Evolutionary conservation across 2,797 vertebrate species (phyloP).

Genomic region (Fringilla coelebs): DNA sequence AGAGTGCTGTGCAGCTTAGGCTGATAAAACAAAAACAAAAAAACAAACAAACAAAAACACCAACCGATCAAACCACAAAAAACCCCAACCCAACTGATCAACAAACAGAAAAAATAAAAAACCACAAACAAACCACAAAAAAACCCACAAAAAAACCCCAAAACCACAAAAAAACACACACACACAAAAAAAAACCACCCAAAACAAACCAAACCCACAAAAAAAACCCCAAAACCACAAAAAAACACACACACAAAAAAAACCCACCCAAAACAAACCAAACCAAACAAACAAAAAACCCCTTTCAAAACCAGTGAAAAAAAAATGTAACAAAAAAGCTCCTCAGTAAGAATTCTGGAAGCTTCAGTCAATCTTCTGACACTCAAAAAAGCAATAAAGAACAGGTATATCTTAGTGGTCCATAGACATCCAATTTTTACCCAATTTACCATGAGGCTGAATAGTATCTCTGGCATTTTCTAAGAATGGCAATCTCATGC

Average conservation of each 20-base stretch:
- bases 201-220: too few relatives aligned
- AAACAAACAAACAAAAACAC: not conserved
- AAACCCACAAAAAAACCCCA: not conserved
- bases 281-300: not conserved
- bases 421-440: not conserved
- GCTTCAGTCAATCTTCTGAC: not conserved
- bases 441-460: not conserved
- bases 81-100: not conserved
- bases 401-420: not conserved
- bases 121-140: too few relatives aligned
- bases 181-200: not conserved
- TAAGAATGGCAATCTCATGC: not conserved
- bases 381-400: not conserved
- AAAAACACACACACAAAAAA: too few relatives aligned
- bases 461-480: not conserved
- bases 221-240: not conserved
- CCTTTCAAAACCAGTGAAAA: not conserved
- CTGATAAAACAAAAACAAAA: not conserved
- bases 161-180: too few relatives aligned
- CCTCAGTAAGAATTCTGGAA: not conserved
- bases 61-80: too few relatives aligned
- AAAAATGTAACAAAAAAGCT: not conserved
- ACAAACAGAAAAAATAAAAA: not conserved
- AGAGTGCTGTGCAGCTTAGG: not conserved
- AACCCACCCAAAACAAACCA: too few relatives aligned